These are phyloP conservation scores for Daboia siamensis DNA, from an alignment of 2,113 vertebrate genomes.

Conservation along the genomic window DNA sequence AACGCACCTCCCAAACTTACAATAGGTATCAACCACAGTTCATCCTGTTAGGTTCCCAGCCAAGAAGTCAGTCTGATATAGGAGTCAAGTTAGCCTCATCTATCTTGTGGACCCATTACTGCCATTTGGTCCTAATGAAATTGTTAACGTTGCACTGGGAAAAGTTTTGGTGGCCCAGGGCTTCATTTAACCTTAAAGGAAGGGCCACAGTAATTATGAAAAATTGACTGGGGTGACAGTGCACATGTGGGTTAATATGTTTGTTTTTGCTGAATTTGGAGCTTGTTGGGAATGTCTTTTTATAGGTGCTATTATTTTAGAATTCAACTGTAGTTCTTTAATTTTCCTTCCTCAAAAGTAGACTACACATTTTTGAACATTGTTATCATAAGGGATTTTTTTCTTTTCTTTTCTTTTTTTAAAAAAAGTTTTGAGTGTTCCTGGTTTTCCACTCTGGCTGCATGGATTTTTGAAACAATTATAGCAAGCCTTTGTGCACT, in stretches of 20 bases:
- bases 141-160: neutral
- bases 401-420: no score
- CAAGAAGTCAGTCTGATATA: neutral
- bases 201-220: neutral
- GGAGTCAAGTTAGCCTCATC: neutral
- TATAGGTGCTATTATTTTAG: neutral
- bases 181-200: neutral
- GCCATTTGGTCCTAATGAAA: neutral
- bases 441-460: neutral
- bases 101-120: neutral
- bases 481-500: neutral
- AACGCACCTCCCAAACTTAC: neutral
- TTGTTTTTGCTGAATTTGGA: neutral
- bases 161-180: neutral
- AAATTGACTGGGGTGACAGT: neutral
- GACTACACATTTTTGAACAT: neutral
- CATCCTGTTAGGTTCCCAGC: neutral
- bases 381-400: neutral
- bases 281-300: neutral
- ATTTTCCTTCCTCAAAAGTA: neutral
- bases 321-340: neutral
- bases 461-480: neutral
- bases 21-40: neutral
- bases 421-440: neutral
- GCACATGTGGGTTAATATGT: neutral